These are phyloP conservation scores for Plagodis dolabraria DNA, from an alignment of 2,888 invertebrate genomes.

Conservation along the genomic window DNA sequence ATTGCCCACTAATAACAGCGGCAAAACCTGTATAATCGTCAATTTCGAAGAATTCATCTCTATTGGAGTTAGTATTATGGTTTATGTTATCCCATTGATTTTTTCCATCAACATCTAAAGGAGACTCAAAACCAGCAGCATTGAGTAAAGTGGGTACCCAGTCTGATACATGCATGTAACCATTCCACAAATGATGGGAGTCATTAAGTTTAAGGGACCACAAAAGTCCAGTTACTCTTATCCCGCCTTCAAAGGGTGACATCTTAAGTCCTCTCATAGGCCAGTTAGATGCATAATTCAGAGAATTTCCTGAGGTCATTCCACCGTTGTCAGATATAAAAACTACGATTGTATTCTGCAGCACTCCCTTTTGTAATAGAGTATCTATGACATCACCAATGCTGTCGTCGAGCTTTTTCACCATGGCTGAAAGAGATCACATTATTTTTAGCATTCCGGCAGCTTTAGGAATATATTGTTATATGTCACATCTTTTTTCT, in stretches of 20 bases:
- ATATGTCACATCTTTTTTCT: too few species aligned
- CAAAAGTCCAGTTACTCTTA: slow-evolving; percentile 89
- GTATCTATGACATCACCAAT: slow-evolving; percentile 91
- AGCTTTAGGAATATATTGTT: too few species aligned
- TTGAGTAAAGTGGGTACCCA: slow-evolving; percentile 90
- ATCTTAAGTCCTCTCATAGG: slow-evolving; percentile 91
- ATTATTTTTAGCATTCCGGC: too few species aligned
- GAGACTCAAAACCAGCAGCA: slow-evolving; percentile 58
- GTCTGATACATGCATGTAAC: slow-evolving; percentile 90
- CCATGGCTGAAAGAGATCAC: slow-evolving; percentile 87
- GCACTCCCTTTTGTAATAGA: slow-evolving; percentile 87
- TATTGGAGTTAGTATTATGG: slow-evolving; percentile 51
- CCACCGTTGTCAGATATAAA: slow-evolving; percentile 96
- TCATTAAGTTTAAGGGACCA: slow-evolving; percentile 81
- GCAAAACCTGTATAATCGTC: slow-evolving; percentile 63
- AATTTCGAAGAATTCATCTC: slow-evolving; percentile 65
- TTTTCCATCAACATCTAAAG: slow-evolving; percentile 63
- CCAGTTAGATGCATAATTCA: slow-evolving; percentile 91
- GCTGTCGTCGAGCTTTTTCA: slow-evolving; percentile 93
- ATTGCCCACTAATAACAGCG: slow-evolving; percentile 59
- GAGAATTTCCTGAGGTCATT: slow-evolving; percentile 88
- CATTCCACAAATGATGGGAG: slow-evolving; percentile 73
- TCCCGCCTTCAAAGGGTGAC: slow-evolving; percentile 93
- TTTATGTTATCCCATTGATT: slow-evolving; percentile 69
- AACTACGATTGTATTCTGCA: slow-evolving; percentile 92